A percentile compares a stretch with the other conserved stretches of the same genome.
Evolutionary conservation across 2,797 vertebrate species (phyloP).

Genomic region (Poeciliopsis infans): DNA sequence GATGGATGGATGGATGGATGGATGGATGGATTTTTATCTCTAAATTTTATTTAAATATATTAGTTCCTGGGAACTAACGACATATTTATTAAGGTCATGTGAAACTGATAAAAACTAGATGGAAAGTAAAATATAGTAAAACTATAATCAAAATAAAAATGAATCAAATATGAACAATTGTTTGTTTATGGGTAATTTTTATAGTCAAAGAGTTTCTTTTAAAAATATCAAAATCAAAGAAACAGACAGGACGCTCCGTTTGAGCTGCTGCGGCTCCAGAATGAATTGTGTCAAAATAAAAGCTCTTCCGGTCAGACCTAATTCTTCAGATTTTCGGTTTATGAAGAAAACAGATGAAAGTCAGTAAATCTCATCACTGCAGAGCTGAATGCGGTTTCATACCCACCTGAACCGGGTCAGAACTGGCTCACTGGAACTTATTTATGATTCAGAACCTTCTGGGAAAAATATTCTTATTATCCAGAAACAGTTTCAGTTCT

Average conservation of each 20-base stretch:
- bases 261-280: background rate
- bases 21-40: background rate
- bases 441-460: background rate
- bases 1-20: too few relatives aligned
- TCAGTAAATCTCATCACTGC: background rate
- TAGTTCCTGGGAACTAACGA: background rate
- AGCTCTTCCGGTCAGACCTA: background rate
- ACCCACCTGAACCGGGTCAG: background rate
- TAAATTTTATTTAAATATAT: background rate
- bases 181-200: background rate
- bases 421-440: background rate
- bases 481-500: background rate
- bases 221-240: background rate
- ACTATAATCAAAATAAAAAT: background rate
- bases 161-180: background rate
- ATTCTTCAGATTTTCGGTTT: background rate
- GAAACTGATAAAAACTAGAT: too few relatives aligned
- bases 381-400: background rate
- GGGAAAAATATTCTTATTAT: background rate
- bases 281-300: slow-evolving; percentile 2
- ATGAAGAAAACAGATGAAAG: background rate
- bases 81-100: too few relatives aligned
- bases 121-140: background rate
- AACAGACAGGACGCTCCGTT: background rate
- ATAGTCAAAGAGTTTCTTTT: background rate